Base-by-base conservation (phyloP, 2,888 invertebrate genomes). In the Carterocephalus palaemon region DNA sequence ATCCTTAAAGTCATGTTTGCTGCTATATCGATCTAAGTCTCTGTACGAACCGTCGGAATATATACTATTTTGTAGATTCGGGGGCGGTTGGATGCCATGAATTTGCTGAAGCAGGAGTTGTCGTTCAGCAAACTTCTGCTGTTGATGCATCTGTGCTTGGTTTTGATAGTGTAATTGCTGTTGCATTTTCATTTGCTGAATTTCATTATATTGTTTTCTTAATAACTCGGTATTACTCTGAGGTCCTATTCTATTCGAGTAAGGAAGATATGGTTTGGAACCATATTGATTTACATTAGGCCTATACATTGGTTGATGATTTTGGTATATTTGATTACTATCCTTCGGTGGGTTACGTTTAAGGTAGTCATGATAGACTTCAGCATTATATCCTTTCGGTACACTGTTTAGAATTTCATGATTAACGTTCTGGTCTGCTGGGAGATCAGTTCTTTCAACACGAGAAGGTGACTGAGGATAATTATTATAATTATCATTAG, bases 181-280 rank as follows among this genome's bases (percentile, higher is more conserved):
- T 56, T 90, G 90, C 54, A 90, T 66, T 67, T 90, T 90, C 78
- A 90, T 90, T 66, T 90, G 90, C 59, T 90, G 90, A 53, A 90
- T 75, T 67, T 90, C 90, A 57, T 89, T 90, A 52, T 90, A 90
- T 60, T 90, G 90, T 53, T 88, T 81, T 54, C 89, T 80, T 56
- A 90, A 67, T 53, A 90, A 55, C 53, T 90, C 90, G 29, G 90
- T 90, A 53, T 90, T 90, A 63, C 90, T 90, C 48, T 85, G 83
- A 13, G 84, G 75, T 54, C 86, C 85, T 73, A 83, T 84, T 59
- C 87, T 77, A 74, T 71, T 87, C 3, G 86, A 83, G 63, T 83
- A 88, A 38, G 87, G 87, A 51, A 86, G 71, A 64, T 88, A 88
- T 53, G 85, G 85, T 64, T 85, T 85, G 13, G 82, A 75, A 62